phyloP scores from a whole-genome alignment of 1,140 invertebrate species.

The Tetragnatha versicolor region DNA sequence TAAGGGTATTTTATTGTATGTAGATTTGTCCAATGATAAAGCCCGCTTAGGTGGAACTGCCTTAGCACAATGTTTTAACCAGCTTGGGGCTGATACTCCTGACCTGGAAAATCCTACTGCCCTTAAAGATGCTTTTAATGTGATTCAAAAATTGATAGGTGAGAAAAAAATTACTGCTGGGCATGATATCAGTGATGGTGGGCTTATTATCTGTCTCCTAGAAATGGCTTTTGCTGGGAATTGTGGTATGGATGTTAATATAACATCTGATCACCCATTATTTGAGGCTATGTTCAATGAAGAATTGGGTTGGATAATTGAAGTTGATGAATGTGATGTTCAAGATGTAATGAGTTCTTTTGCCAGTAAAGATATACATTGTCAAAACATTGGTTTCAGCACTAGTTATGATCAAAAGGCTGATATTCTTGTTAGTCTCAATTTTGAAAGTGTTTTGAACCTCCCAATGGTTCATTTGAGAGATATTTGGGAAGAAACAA shows the following conservation, averaged over 20 bases:
- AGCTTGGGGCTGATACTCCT: conserved; percentile 78
- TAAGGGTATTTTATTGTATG: conserved; percentile 70
- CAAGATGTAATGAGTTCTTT: conserved; percentile 72
- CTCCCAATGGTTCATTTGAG: conserved; percentile 74
- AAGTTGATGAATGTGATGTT: conserved; percentile 72
- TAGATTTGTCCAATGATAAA: conserved; percentile 74
- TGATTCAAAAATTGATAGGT: conserved; percentile 82
- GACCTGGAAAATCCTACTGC: conserved; percentile 77
- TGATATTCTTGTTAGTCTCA: conserved; percentile 1
- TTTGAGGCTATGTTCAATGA: conserved; percentile 79
- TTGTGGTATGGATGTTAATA: conserved; percentile 76
- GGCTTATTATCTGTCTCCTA: conserved; percentile 84
- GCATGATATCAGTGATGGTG: conserved; percentile 97
- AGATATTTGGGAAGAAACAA: conserved; percentile 93
- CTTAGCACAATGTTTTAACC: conserved; percentile 86
- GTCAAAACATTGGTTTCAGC: conserved; percentile 74
- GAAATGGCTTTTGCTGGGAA: conserved; percentile 97
- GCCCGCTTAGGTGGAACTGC: conserved; percentile 87
- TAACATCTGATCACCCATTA: conserved; percentile 45
- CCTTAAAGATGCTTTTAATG: conserved; percentile 79
- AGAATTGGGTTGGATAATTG: conserved; percentile 91
- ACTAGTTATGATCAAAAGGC: conserved; percentile 13
- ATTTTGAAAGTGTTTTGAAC: conserved; percentile 68
- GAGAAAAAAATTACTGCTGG: conserved; percentile 81
- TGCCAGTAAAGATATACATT: conserved; percentile 70